phyloP scores from a whole-genome alignment of 2,888 invertebrate species.

The Craniophora ligustri region DNA sequence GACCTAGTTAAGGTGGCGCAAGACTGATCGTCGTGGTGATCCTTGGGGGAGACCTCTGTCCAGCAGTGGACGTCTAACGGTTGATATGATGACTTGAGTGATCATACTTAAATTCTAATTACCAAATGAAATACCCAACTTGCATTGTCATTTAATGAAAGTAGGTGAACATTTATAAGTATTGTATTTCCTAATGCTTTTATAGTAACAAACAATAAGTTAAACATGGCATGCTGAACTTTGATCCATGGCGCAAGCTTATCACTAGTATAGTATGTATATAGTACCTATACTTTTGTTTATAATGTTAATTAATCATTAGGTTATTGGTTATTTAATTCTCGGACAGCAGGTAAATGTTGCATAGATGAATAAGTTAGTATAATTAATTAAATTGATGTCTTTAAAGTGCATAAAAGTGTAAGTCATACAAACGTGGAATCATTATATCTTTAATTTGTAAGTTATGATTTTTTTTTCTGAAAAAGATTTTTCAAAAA shows the following conservation, averaged over 20 bases:
- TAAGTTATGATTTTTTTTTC: too few relatives aligned
- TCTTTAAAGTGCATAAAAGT: too few relatives aligned
- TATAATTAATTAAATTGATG: not conserved
- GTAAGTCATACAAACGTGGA: too few relatives aligned
- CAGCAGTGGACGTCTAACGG: too few relatives aligned
- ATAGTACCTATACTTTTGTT: constrained; percentile 23
- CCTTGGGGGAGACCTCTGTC: too few relatives aligned
- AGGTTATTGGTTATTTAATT: constrained; percentile 3
- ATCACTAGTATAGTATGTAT: constrained; percentile 9
- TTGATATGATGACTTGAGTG: too few relatives aligned
- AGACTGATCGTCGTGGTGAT: too few relatives aligned
- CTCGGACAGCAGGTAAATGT: not conserved
- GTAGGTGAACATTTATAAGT: not conserved
- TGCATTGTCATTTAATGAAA: constrained; percentile 11
- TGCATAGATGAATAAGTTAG: not conserved
- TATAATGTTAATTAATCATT: constrained; percentile 24
- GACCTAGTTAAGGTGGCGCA: too few relatives aligned
- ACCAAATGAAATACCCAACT: not conserved
- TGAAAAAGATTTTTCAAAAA: too few relatives aligned
- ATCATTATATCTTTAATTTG: too few relatives aligned
- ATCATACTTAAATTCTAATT: not conserved
- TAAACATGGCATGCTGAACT: constrained; percentile 26
- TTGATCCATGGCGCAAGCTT: constrained; percentile 19
- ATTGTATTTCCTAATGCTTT: constrained; percentile 23
- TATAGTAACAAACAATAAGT: constrained; percentile 26